Evolutionary conservation across 2,888 invertebrate genomes (phyloP).

Genomic region (Chironomus riparius): DNA sequence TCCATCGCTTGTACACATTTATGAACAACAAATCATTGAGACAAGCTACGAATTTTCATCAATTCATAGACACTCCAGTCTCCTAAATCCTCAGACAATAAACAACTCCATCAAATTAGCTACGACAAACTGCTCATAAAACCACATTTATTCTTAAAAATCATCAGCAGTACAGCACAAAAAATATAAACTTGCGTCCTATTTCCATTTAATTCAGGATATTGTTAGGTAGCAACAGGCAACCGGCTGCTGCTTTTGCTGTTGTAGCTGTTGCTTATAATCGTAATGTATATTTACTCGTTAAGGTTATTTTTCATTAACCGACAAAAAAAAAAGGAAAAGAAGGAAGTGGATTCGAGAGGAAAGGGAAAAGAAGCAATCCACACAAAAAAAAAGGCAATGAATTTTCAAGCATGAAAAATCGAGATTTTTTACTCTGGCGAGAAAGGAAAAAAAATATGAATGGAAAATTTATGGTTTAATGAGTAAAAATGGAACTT

Average conservation of each 20-base stretch:
- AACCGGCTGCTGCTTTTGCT: constrained; percentile 14
- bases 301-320: constrained; percentile 27
- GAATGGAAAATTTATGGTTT: no score
- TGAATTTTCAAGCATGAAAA: not conserved
- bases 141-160: not conserved
- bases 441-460: no score
- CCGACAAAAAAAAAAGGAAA: not conserved
- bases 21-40: no score
- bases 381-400: not conserved
- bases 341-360: not conserved
- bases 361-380: not conserved
- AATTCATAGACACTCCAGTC: no score
- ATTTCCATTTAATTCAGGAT: not conserved
- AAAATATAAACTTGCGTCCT: not conserved
- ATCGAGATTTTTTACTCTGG: no score
- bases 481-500: no score
- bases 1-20: no score
- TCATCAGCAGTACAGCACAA: not conserved
- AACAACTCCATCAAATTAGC: no score
- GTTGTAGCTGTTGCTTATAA: constrained; percentile 5
- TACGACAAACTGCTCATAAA: no score
- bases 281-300: constrained; percentile 24
- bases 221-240: constrained; percentile 1
- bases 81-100: no score
- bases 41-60: no score